phyloP scores from a whole-genome alignment of 2,888 invertebrate species.

The Caenorhabditis auriculariae region DNA sequence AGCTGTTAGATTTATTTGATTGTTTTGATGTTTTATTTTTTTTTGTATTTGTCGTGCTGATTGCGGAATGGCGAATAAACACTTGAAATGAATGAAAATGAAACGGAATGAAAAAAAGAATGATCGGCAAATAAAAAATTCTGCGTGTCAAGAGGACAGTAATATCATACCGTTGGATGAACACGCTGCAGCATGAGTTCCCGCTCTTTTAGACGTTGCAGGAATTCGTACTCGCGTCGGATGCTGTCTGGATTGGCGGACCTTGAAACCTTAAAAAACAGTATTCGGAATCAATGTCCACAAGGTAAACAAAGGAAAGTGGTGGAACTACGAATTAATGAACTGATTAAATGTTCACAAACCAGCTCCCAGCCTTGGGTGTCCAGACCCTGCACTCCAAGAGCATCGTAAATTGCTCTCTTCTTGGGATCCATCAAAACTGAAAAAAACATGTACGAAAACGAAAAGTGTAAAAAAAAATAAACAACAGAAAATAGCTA shows the following conservation, averaged over 20 bases:
- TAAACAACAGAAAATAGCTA: neutral
- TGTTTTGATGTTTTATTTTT: too few relatives aligned
- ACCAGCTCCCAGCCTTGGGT: conserved; percentile 89
- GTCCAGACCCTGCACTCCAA: conserved; percentile 85
- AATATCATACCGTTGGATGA: conserved; percentile 74
- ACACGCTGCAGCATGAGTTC: conserved; percentile 83
- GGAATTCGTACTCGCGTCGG: conserved; percentile 88
- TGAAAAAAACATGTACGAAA: conserved; percentile 59
- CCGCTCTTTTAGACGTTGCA: conserved; percentile 79
- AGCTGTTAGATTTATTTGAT: too few relatives aligned
- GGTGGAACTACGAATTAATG: too few relatives aligned
- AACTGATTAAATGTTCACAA: too few relatives aligned
- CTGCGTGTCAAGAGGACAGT: neutral
- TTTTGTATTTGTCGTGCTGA: too few relatives aligned
- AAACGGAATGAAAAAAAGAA: too few relatives aligned
- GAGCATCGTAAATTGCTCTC: conserved; percentile 88
- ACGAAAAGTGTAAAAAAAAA: neutral
- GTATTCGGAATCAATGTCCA: neutral
- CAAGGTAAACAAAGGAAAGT: too few relatives aligned
- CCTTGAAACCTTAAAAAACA: too few relatives aligned
- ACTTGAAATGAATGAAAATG: too few relatives aligned
- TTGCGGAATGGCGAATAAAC: too few relatives aligned
- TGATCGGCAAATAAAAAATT: neutral
- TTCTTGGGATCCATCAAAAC: conserved; percentile 89
- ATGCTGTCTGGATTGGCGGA: conserved; percentile 86